phyloP scores from a whole-genome alignment of 2,113 vertebrate genomes.

The Hirundichthys speculiger region DNA sequence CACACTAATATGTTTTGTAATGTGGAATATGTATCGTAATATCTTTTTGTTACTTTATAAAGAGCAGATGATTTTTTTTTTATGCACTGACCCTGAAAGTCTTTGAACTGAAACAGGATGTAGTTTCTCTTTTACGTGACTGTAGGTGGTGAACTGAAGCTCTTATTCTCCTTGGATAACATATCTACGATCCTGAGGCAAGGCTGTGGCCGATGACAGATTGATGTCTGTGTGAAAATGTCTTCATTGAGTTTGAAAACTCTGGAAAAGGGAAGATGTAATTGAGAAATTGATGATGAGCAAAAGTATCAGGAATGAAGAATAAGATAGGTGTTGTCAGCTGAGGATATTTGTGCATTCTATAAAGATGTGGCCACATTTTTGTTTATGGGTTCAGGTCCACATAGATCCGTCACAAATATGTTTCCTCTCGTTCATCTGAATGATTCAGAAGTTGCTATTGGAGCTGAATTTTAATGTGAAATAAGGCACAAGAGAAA shows the following conservation, averaged over 20 bases:
- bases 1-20: too few relatives aligned
- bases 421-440: conserved; percentile 50
- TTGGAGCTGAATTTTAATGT: conserved; percentile 73
- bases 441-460: conserved; percentile 71
- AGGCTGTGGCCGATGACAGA: conserved; percentile 40
- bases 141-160: conserved; percentile 13
- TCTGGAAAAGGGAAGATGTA: too few relatives aligned
- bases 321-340: conserved; percentile 21
- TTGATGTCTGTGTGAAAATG: conserved; percentile 39
- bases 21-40: too few relatives aligned
- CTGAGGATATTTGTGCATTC: conserved; percentile 26
- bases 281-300: conserved; percentile 9
- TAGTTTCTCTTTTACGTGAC: conserved; percentile 45
- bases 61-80: too few relatives aligned
- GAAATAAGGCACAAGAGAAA: conserved; percentile 71
- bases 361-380: conserved; percentile 33
- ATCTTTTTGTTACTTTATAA: too few relatives aligned
- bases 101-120: conserved; percentile 4
- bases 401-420: conserved; percentile 48
- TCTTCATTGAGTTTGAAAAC: conserved; percentile 37
- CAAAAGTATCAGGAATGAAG: conserved; percentile 1
- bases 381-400: conserved; percentile 59
- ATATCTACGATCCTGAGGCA: conserved; percentile 23
- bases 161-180: conserved; percentile 30
- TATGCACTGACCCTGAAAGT: background rate